Evolutionary conservation across 2,113 vertebrate species (phyloP).

Genomic region (Morone saxatilis): DNA sequence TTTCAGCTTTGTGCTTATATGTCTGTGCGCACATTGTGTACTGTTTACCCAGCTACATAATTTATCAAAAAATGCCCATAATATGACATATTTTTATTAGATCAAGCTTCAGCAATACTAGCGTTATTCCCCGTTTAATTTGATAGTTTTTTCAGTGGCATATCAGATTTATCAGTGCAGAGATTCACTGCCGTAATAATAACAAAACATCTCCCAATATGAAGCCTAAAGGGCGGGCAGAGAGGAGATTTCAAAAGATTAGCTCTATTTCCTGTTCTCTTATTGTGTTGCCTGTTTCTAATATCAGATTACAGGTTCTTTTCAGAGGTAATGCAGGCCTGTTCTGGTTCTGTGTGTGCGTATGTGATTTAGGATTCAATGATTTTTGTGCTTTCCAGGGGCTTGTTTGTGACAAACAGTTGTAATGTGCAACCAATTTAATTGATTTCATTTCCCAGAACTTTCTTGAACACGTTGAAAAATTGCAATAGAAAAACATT

Average conservation of each 20-base stretch:
- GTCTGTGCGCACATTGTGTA: not conserved
- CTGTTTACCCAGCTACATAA: not conserved
- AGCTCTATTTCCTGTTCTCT: constrained; percentile 47
- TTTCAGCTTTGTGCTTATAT: not conserved
- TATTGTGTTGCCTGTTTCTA: constrained; percentile 31
- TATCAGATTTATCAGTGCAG: constrained; percentile 28
- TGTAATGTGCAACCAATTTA: constrained; percentile 7
- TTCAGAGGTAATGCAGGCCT: not conserved
- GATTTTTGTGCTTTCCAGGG: not conserved
- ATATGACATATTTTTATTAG: constrained; percentile 27
- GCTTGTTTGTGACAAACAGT: not conserved
- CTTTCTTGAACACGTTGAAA: not conserved
- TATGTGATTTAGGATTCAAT: constrained; percentile 16
- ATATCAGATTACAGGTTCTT: constrained; percentile 51
- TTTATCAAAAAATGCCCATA: constrained; percentile 3
- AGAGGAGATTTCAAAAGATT: constrained; percentile 47
- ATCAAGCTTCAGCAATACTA: constrained; percentile 1
- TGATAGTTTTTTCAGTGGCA: not conserved
- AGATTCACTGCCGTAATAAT: constrained; percentile 51
- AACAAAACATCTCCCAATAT: constrained; percentile 43
- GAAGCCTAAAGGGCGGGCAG: constrained; percentile 35
- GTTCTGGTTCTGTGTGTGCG: not conserved
- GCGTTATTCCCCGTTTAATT: constrained; percentile 32
- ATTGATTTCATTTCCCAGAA: not conserved
- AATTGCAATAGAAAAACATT: not conserved